Evolutionary conservation across 1,140 invertebrate genomes (phyloP).

Genomic region (Eumaeus atala): DNA sequence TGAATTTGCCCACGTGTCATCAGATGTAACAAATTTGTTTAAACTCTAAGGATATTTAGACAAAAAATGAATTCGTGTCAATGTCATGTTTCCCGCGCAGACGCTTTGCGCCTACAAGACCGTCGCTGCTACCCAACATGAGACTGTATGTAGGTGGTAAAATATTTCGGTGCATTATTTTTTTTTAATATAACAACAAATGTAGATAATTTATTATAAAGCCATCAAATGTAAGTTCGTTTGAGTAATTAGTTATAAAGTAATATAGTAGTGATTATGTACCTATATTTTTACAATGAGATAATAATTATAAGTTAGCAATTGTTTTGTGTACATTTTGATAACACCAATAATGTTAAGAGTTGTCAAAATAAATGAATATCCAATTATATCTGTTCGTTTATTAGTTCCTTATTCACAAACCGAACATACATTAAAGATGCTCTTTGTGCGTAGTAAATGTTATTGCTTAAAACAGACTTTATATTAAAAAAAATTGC

Average conservation of each 20-base stretch:
- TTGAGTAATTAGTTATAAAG: constrained; percentile 39
- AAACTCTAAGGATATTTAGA: too few relatives aligned
- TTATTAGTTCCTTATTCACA: too few relatives aligned
- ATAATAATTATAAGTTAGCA: constrained; percentile 44
- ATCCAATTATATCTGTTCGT: too few relatives aligned
- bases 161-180: constrained; percentile 20
- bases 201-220: constrained; percentile 25
- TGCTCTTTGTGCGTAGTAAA: too few relatives aligned
- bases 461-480: too few relatives aligned
- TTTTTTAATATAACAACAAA: constrained; percentile 2
- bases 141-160: constrained; percentile 18
- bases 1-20: too few relatives aligned
- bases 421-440: too few relatives aligned
- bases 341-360: constrained; percentile 49
- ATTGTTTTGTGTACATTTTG: constrained; percentile 65
- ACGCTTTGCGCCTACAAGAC: background rate
- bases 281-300: constrained; percentile 65
- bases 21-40: too few relatives aligned
- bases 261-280: constrained; percentile 37
- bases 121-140: constrained; percentile 2
- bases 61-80: background rate
- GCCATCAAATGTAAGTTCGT: constrained; percentile 33
- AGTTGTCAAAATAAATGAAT: constrained; percentile 41
- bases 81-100: constrained; percentile 29
- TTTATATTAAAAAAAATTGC: too few relatives aligned